A percentile compares a stretch with the other conserved stretches of the same genome.
Evolutionary conservation across 2,113 vertebrate genomes (phyloP).

Genomic region (Xenopus borealis): DNA sequence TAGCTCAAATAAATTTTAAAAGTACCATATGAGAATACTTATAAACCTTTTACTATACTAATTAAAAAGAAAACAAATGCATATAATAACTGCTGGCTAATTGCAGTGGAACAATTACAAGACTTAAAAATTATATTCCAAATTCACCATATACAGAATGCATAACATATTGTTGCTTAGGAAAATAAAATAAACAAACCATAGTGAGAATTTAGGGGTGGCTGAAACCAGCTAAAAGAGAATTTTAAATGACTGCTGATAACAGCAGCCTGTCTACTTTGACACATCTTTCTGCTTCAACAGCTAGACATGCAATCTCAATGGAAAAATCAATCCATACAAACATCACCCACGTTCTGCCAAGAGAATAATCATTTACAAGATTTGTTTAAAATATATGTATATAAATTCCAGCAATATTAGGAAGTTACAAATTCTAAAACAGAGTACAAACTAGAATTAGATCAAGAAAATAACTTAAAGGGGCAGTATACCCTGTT

Average conservation of each 20-base stretch:
- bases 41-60: too few relatives aligned
- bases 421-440: neutral
- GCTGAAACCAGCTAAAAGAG: neutral
- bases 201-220: neutral
- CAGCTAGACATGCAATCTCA: slow-evolving; percentile 14
- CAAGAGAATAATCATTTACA: neutral
- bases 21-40: too few relatives aligned
- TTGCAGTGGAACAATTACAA: too few relatives aligned
- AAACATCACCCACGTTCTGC: neutral
- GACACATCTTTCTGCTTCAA: slow-evolving; percentile 9
- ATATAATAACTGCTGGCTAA: too few relatives aligned
- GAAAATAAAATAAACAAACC: neutral
- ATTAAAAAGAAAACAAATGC: too few relatives aligned
- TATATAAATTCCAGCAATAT: neutral
- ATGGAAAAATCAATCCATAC: slow-evolving; percentile 12
- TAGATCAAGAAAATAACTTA: too few relatives aligned
- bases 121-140: too few relatives aligned
- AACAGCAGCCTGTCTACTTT: slow-evolving; percentile 16
- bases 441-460: too few relatives aligned
- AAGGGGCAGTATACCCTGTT: too few relatives aligned
- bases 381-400: neutral
- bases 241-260: slow-evolving; percentile 13
- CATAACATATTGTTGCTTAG: neutral
- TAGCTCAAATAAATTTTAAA: too few relatives aligned
- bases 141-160: neutral